These are phyloP conservation scores for Halocynthia aurantium DNA, from an alignment of 23 tunicate genomes.

Conservation along the genomic window DNA sequence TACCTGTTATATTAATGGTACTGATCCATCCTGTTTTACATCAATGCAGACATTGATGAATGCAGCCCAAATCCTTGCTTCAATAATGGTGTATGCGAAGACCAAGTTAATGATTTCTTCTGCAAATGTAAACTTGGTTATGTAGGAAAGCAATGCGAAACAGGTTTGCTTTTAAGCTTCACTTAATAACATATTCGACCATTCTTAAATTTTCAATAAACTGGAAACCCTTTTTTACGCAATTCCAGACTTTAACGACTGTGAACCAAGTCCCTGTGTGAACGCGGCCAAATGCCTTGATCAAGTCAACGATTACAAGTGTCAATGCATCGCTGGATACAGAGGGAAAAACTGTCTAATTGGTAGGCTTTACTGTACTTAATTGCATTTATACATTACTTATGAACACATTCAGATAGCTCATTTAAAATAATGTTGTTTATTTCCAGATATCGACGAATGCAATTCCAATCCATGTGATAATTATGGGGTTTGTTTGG, in stretches of 20 bases:
- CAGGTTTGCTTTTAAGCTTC: background rate
- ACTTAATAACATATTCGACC: background rate
- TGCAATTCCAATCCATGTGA: constrained; percentile 20
- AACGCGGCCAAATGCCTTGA: constrained; percentile 9
- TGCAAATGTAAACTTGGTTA: constrained; percentile 21
- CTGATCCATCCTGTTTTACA: background rate
- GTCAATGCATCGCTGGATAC: constrained; percentile 15
- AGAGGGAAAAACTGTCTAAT: constrained; percentile 7
- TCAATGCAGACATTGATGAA: constrained; percentile 1
- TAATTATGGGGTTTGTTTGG: constrained; percentile 3
- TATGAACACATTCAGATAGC: too few relatives aligned
- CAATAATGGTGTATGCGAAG: constrained; percentile 12
- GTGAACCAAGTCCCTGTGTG: constrained; percentile 7
- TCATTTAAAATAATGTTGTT: background rate
- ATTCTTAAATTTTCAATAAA: constrained; percentile 7
- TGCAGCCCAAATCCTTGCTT: constrained; percentile 28
- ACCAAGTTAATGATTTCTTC: constrained; percentile 11
- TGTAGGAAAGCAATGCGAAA: constrained; percentile 15
- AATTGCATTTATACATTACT: too few relatives aligned
- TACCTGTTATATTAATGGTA: too few relatives aligned
- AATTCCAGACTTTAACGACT: constrained; percentile 17
- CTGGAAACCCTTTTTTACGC: background rate
- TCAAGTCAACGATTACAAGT: constrained; percentile 3
- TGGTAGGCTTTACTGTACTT: background rate
- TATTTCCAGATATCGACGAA: constrained; percentile 19